Base-by-base conservation (phyloP, 2,113 vertebrate genomes). In the Tenebrosternarchus preto region DNA sequence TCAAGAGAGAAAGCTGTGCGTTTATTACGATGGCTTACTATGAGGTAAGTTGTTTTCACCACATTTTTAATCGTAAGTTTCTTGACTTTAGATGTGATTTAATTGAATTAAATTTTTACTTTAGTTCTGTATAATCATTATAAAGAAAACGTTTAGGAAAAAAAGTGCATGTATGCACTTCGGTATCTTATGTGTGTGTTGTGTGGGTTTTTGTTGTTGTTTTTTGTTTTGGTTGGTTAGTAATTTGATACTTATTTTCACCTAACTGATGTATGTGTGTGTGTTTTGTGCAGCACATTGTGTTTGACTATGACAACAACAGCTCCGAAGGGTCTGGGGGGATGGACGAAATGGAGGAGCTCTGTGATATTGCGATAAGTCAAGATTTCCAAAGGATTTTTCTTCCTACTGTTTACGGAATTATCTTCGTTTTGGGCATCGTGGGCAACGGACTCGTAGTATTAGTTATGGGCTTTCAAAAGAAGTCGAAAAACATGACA, bases 391-490 rank as follows among this genome's bases (percentile, higher is more conserved):
- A 95, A 82, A 91, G 91, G 27, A 93, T 97, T 87, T 98, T 99
- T 90, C 90, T 98, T 39, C 98, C 98, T 0, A 93, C 91, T 0
- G 92, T 99, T 80, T 99, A 94, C 27, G 95, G 95, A 85, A 93
- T 99, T 91, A 96, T 99, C 83, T 96, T 98, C 75, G 1, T 98
- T 60, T 94, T 95, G 0, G 97, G 98, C 83, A 93, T 97, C 77
- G 88, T 98, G 0, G 98, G 98, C 64, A 99, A 99, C 85, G 96
- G 95, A 87, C 90, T 99, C 88, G 98, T 99, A 66, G 92, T 98
- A 16, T 4, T 96, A 1, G 96, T 99, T 86, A 98, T 99, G 97
- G 97, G 98, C 87, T 99, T 95, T 86, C 98, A 99, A 90, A 96
- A 96, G 86, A 98, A 97, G 77, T 88, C 95, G 24, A 95, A 92